These are phyloP conservation scores for Mormyrus proboscirostris DNA, from an alignment of 2,797 vertebrate genomes.

Conservation along the genomic window DNA sequence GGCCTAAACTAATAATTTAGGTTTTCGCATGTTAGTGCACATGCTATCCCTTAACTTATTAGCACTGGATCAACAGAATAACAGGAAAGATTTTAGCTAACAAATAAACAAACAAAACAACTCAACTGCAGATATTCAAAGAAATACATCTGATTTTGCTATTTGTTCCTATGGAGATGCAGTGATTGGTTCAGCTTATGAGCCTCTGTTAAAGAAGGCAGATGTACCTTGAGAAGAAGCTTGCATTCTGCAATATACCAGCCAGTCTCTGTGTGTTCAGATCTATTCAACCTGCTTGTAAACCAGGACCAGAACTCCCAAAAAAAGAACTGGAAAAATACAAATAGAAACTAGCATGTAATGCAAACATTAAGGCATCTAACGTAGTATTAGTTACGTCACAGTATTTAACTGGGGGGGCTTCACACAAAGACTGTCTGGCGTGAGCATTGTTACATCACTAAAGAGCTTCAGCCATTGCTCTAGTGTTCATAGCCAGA, in stretches of 20 bases:
- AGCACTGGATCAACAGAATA: slow-evolving; percentile 58
- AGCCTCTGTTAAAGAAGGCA: slow-evolving; percentile 50
- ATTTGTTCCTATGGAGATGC: slow-evolving; percentile 64
- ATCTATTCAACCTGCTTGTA: slow-evolving; percentile 51
- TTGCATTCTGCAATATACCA: slow-evolving; percentile 60
- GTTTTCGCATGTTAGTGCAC: slow-evolving; percentile 51
- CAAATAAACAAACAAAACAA: slow-evolving; percentile 18
- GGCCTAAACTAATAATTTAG: slow-evolving; percentile 64
- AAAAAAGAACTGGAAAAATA: slow-evolving; percentile 65
- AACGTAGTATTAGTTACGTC: slow-evolving; percentile 85
- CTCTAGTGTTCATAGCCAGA: slow-evolving; percentile 57
- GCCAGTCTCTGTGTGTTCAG: slow-evolving; percentile 78
- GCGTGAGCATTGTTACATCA: slow-evolving; percentile 71
- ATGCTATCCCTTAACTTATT: slow-evolving; percentile 56
- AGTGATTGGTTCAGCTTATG: slow-evolving; percentile 52
- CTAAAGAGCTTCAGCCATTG: slow-evolving; percentile 66
- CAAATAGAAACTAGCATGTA: slow-evolving; percentile 84
- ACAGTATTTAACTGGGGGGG: slow-evolving; percentile 90
- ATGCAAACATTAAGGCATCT: slow-evolving; percentile 99
- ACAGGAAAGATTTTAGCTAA: slow-evolving; percentile 38
- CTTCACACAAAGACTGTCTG: slow-evolving; percentile 92
- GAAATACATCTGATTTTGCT: slow-evolving; percentile 55
- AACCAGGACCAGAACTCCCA: slow-evolving; percentile 79
- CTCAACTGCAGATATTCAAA: slow-evolving; percentile 24
- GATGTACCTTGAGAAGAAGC: slow-evolving; percentile 41